phyloP scores from a whole-genome alignment of 2,113 vertebrate species.

The Lophura nycthemera region DNA sequence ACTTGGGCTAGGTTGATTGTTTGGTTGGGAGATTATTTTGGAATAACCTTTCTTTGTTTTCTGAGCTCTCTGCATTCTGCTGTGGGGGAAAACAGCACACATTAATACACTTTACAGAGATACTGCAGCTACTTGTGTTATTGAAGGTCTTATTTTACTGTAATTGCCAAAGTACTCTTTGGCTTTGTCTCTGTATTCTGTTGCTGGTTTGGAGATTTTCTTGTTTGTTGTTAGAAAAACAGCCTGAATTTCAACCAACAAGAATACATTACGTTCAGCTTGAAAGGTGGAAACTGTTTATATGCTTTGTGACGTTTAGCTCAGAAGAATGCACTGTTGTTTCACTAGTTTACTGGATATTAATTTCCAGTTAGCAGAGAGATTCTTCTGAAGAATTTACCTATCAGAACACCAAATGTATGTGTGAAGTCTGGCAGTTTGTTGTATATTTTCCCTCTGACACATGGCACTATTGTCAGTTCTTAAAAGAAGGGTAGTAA shows the following conservation, averaged over 20 bases:
- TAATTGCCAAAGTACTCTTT: not conserved
- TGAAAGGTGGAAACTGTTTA: not conserved
- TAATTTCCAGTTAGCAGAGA: not conserved
- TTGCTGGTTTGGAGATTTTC: not conserved
- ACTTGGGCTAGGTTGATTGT: not conserved
- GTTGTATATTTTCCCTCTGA: not conserved
- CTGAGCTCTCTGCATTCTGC: not conserved
- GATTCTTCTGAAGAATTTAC: not conserved
- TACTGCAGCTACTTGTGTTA: not conserved
- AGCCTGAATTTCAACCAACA: not conserved
- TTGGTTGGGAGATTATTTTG: not conserved
- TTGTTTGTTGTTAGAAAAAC: not conserved
- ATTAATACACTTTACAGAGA: not conserved
- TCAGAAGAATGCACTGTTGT: not conserved
- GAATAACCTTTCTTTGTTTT: conserved; percentile 4
- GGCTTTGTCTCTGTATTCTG: not conserved
- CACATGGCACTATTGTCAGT: not conserved
- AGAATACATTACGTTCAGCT: not conserved
- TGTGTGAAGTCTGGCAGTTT: not conserved
- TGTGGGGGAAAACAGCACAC: not conserved
- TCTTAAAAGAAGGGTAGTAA: not conserved
- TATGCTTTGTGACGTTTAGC: not conserved
- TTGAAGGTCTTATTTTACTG: not conserved
- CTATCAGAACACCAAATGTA: not conserved
- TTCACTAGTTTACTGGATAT: not conserved